A percentile compares a stretch with the other conserved stretches of the same genome.
Evolutionary conservation across 2,888 invertebrate species (phyloP).

Genomic region (Dryobota labecula): DNA sequence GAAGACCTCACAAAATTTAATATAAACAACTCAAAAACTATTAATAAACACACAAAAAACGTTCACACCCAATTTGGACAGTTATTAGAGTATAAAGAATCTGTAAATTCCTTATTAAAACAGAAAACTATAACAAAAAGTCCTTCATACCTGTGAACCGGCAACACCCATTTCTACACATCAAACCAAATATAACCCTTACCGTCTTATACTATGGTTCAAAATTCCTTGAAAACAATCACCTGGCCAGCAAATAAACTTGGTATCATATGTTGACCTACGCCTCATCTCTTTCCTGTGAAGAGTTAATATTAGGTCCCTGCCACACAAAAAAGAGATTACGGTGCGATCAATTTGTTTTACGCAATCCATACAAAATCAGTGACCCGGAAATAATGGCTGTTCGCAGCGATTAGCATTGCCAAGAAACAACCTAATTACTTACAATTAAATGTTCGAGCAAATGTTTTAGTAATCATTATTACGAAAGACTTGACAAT

Average conservation of each 20-base stretch:
- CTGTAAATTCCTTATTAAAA: conserved; percentile 83
- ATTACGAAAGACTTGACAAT: conserved; percentile 46
- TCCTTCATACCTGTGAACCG: conserved; percentile 72
- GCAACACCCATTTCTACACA: background rate
- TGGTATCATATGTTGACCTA: conserved; percentile 73
- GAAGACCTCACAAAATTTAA: conserved; percentile 71
- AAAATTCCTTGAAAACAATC: conserved; percentile 44
- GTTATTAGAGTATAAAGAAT: conserved; percentile 78
- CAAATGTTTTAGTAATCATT: conserved; percentile 49
- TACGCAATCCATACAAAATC: conserved; percentile 53
- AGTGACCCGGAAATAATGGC: conserved; percentile 59
- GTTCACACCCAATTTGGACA: conserved; percentile 81
- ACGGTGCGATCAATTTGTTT: conserved; percentile 49
- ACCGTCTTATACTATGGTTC: conserved; percentile 44
- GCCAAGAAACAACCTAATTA: conserved; percentile 60
- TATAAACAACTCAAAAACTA: conserved; percentile 73
- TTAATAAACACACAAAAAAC: conserved; percentile 77
- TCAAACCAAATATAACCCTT: conserved; percentile 11
- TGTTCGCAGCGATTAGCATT: conserved; percentile 49
- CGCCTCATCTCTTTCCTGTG: conserved; percentile 77
- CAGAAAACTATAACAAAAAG: conserved; percentile 77
- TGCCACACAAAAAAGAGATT: conserved; percentile 37
- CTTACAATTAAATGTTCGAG: conserved; percentile 56
- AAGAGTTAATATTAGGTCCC: conserved; percentile 77
- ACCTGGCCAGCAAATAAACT: conserved; percentile 32